Conservation (phyloP, 2,113 vertebrate genomes). For the Gymnobelideus leadbeateri region DNA sequence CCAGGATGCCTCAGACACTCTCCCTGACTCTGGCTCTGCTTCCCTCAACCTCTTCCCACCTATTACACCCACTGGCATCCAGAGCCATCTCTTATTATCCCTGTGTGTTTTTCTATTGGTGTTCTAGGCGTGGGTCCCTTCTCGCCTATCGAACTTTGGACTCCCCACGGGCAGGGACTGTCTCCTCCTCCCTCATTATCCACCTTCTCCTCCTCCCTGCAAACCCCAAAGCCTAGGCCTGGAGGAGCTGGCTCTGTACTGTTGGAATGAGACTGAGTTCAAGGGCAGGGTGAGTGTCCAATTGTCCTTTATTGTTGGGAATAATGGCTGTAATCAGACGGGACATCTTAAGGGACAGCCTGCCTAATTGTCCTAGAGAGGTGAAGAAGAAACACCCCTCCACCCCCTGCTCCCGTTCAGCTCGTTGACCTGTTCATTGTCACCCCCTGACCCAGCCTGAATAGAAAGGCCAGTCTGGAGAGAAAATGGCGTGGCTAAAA, state of each 20-base stretch:
- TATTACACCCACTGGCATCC: neutral
- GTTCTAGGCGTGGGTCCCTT: neutral
- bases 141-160: neutral
- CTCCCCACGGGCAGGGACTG: conserved; percentile 6
- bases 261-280: conserved; percentile 60
- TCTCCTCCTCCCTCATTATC: conserved; percentile 44
- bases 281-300: conserved; percentile 51
- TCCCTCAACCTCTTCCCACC: neutral
- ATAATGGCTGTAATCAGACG: conserved; percentile 64
- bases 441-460: conserved; percentile 62
- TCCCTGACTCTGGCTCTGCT: neutral
- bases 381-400: conserved; percentile 44
- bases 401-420: neutral
- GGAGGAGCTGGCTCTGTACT: neutral
- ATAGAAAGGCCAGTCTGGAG: conserved; percentile 25
- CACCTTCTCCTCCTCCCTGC: neutral
- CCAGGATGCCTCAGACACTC: neutral
- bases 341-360: conserved; percentile 44
- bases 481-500: neutral
- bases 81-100: neutral
- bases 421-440: conserved; percentile 67
- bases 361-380: conserved; percentile 57
- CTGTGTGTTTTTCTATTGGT: neutral
- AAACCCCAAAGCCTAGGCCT: conserved; percentile 6
- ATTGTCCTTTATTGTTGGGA: conserved; percentile 33